These are phyloP conservation scores for Zaprionus ghesquierei DNA, from an alignment of 1,140 invertebrate species.

Conservation along the genomic window DNA sequence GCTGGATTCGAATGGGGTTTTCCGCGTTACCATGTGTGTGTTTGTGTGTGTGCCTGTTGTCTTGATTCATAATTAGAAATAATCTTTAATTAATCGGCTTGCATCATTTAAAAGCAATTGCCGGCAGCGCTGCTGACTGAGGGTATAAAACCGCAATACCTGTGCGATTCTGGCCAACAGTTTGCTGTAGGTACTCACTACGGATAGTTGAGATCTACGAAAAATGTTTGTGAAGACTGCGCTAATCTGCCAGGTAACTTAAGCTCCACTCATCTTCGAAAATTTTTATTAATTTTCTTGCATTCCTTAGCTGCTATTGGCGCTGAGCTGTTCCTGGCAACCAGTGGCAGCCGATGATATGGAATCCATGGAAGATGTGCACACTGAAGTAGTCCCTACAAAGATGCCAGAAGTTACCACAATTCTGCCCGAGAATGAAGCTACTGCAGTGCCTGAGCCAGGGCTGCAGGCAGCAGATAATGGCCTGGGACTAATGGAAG, in stretches of 20 bases:
- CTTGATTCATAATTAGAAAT: slow-evolving; percentile 15
- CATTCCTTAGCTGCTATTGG: slow-evolving; percentile 33
- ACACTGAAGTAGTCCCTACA: neutral
- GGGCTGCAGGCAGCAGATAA: slow-evolving; percentile 30
- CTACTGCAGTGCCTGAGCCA: slow-evolving; percentile 17
- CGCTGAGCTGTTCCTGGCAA: slow-evolving; percentile 6
- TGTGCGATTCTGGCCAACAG: slow-evolving; percentile 26
- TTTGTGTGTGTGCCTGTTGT: neutral
- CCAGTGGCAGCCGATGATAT: slow-evolving; percentile 32
- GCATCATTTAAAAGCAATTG: neutral
- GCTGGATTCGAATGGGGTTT: neutral
- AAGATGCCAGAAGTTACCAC: slow-evolving; percentile 40
- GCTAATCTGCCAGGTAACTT: slow-evolving; percentile 46
- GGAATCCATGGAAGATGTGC: slow-evolving; percentile 33
- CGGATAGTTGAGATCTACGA: slow-evolving; percentile 6
- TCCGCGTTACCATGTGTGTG: neutral
- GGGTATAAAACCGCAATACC: slow-evolving; percentile 51
- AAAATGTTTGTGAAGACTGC: slow-evolving; percentile 55
- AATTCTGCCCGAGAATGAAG: slow-evolving; percentile 9
- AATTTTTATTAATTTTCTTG: neutral
- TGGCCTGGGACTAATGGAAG: slow-evolving; percentile 4
- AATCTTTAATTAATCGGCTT: slow-evolving; percentile 33
- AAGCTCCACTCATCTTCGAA: neutral
- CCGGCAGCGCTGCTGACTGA: slow-evolving; percentile 16
- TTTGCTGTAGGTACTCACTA: slow-evolving; percentile 11